Evolutionary conservation across 1,140 invertebrate species (phyloP).

Genomic region (Belonocnema kinseyi): DNA sequence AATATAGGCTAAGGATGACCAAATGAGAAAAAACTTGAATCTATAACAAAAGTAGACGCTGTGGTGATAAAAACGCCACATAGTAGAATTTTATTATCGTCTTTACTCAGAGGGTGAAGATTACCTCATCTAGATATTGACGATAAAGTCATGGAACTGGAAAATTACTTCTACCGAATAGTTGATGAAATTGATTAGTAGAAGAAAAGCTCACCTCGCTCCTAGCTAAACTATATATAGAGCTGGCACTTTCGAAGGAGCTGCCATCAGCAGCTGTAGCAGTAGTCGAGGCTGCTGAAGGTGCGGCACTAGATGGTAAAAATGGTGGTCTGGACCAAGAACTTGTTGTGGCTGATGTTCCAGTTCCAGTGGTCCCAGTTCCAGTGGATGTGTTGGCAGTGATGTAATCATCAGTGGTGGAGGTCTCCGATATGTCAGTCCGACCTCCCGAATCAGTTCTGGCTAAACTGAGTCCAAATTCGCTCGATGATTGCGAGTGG

Average conservation of each 20-base stretch:
- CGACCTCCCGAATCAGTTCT: conserved; percentile 84
- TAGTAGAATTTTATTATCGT: neutral
- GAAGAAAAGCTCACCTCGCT: conserved; percentile 76
- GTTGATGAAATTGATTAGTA: neutral
- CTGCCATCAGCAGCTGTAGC: conserved; percentile 82
- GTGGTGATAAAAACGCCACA: neutral
- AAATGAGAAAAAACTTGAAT: neutral
- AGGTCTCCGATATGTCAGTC: conserved; percentile 88
- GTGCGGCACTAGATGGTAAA: conserved; percentile 65
- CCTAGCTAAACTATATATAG: conserved; percentile 84
- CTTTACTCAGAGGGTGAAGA: neutral
- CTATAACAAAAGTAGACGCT: neutral
- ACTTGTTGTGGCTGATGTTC: conserved; percentile 71
- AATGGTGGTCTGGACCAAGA: conserved; percentile 69
- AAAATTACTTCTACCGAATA: neutral
- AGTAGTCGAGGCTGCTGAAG: conserved; percentile 74
- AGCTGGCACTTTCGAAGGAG: conserved; percentile 88
- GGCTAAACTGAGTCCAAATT: conserved; percentile 73
- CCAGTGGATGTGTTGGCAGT: conserved; percentile 89
- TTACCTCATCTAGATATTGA: conserved; percentile 13
- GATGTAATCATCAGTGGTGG: conserved; percentile 91
- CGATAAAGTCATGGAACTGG: neutral
- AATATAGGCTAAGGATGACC: neutral
- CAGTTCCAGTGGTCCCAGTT: conserved; percentile 76
- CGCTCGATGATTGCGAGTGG: conserved; percentile 72